Percentiles rank a stretch among this genome's conserved stretches.
Conservation (phyloP, 2,113 vertebrate species). For the Pungitius pungitius region DNA sequence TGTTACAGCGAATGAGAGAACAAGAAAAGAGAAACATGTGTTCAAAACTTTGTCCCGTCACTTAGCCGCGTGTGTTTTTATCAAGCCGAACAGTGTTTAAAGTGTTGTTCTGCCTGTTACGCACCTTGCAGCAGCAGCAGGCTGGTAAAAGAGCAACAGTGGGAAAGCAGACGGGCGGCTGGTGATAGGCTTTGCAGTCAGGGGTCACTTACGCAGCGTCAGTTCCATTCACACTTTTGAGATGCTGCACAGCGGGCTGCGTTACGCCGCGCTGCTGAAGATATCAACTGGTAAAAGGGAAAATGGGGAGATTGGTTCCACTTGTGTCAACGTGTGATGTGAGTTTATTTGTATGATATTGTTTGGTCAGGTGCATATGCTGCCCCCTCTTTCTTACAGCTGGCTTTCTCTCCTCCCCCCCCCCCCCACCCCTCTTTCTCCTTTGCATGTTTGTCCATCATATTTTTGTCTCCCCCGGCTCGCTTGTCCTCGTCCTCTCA, state of each 20-base stretch:
- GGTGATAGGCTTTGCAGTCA: neutral
- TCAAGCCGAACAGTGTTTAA: neutral
- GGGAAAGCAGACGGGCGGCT: conserved; percentile 8
- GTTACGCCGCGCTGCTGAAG: neutral
- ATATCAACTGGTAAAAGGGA: neutral
- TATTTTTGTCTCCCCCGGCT: conserved; percentile 60
- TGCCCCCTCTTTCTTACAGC: conserved; percentile 76
- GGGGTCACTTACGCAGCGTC: neutral
- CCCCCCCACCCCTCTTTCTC: conserved; percentile 46
- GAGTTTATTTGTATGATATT: conserved; percentile 31
- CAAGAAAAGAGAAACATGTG: neutral
- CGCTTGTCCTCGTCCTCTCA: conserved; percentile 31
- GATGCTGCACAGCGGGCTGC: neutral
- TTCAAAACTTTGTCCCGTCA: conserved; percentile 20
- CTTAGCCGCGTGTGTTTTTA: neutral
- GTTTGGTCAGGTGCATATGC: conserved; percentile 57
- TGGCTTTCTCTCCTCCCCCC: conserved; percentile 72
- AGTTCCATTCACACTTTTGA: neutral
- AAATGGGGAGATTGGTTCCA: neutral
- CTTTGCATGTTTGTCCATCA: conserved; percentile 78
- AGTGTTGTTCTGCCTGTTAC: conserved; percentile 49
- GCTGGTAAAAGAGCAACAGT: conserved; percentile 69
- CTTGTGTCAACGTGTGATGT: conserved; percentile 13
- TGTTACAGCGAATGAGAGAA: neutral
- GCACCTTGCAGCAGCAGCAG: conserved; percentile 33